Conservation (phyloP, 2,888 invertebrate species). For the Plemyria rubiginata region DNA sequence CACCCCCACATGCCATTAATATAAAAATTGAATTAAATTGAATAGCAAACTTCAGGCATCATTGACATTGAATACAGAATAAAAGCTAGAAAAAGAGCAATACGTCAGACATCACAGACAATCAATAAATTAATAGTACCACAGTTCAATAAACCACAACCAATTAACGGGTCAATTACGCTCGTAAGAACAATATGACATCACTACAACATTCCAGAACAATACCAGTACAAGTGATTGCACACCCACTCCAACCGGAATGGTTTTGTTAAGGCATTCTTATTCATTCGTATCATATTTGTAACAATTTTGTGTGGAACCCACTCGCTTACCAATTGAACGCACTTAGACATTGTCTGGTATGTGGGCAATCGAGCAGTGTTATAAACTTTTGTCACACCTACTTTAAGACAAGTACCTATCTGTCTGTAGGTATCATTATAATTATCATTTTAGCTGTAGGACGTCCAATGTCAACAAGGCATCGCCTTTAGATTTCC, state of each 20-base stretch:
- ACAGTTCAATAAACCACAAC: constrained; percentile 19
- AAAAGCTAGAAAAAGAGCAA: neutral
- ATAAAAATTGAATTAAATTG: no score
- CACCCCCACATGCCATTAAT: no score
- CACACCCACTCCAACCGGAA: constrained; percentile 28
- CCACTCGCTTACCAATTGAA: constrained; percentile 24
- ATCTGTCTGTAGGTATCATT: neutral
- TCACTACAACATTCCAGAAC: constrained; percentile 28
- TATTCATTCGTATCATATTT: constrained; percentile 28
- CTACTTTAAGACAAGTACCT: neutral
- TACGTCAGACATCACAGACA: neutral
- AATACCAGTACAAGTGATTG: constrained; percentile 25
- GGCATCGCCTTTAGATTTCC: no score
- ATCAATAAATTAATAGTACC: neutral
- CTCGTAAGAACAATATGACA: constrained; percentile 20
- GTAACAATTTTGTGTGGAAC: constrained; percentile 25
- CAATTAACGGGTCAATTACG: constrained; percentile 26
- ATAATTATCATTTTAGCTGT: neutral
- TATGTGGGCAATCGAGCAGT: constrained; percentile 12
- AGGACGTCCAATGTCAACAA: no score
- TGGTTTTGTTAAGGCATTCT: constrained; percentile 25
- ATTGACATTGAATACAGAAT: neutral
- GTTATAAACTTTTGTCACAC: constrained; percentile 7
- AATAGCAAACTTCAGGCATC: no score
- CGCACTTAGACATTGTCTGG: constrained; percentile 18